These are phyloP conservation scores for Myathropa florea DNA, from an alignment of 2,888 invertebrate genomes.

Conservation along the genomic window DNA sequence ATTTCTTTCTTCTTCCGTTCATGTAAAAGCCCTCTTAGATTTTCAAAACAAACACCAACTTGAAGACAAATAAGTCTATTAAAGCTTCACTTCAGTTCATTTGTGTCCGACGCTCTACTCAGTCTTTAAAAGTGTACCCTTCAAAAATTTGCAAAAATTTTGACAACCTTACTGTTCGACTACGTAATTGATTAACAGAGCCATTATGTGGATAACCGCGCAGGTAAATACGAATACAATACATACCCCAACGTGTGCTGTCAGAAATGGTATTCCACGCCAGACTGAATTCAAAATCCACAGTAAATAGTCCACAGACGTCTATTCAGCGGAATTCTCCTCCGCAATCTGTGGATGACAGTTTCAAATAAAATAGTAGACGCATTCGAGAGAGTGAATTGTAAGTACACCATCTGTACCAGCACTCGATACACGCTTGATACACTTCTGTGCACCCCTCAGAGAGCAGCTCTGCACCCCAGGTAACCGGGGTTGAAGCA, in stretches of 20 bases:
- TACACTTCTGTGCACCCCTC: not conserved
- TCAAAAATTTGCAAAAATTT: not conserved
- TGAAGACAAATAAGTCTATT: not conserved
- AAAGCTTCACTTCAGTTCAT: not conserved
- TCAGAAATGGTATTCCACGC: constrained; percentile 62
- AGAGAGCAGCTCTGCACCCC: not conserved
- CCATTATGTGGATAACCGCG: constrained; percentile 2
- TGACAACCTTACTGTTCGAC: not conserved
- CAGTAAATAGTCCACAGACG: constrained; percentile 63
- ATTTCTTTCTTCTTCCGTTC: too few relatives aligned
- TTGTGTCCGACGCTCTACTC: not conserved
- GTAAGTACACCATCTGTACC: not conserved
- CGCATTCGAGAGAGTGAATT: constrained; percentile 34
- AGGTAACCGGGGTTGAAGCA: constrained; percentile 20
- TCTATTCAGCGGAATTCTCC: constrained; percentile 47
- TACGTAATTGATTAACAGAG: not conserved
- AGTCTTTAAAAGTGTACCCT: not conserved
- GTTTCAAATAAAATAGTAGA: constrained; percentile 59
- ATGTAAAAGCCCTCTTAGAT: too few relatives aligned
- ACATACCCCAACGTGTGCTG: constrained; percentile 55
- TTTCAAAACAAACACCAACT: not conserved
- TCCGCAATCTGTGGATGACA: constrained; percentile 59
- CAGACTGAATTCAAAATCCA: constrained; percentile 43
- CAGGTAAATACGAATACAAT: constrained; percentile 23
- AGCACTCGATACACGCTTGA: not conserved